A percentile compares a stretch with the other conserved stretches of the same genome.
Conservation (phyloP, 2,797 vertebrate species). For the Phylloscopus collybita region DNA sequence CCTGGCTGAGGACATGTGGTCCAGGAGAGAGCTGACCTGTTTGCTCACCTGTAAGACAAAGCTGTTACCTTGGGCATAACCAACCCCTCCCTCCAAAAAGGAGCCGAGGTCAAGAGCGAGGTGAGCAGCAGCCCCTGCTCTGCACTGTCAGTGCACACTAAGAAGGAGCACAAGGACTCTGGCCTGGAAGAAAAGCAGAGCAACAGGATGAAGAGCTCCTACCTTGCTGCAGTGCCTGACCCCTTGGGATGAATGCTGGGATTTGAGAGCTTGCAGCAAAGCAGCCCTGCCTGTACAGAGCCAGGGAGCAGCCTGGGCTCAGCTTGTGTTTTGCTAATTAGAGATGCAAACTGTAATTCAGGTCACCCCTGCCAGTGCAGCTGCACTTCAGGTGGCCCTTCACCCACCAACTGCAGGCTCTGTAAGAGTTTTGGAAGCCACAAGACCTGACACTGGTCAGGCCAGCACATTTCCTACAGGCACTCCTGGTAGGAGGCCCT, state of each 20-base stretch:
- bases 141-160: background rate
- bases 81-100: constrained; percentile 21
- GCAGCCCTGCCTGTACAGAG: background rate
- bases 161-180: background rate
- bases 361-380: background rate
- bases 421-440: background rate
- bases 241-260: constrained; percentile 54
- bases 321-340: background rate
- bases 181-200: constrained; percentile 49
- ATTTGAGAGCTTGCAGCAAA: constrained; percentile 20
- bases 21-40: background rate
- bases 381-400: background rate
- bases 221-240: constrained; percentile 22
- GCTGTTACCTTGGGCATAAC: constrained; percentile 9
- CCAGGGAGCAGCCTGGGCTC: background rate
- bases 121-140: constrained; percentile 14
- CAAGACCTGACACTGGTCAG: background rate
- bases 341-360: background rate
- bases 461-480: background rate
- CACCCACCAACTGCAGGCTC: background rate
- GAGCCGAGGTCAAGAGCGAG: background rate
- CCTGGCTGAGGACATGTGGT: background rate
- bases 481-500: background rate
- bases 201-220: constrained; percentile 11
- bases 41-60: constrained; percentile 20